Base-by-base conservation (phyloP, 2,113 vertebrate species). In the Daboia siamensis region DNA sequence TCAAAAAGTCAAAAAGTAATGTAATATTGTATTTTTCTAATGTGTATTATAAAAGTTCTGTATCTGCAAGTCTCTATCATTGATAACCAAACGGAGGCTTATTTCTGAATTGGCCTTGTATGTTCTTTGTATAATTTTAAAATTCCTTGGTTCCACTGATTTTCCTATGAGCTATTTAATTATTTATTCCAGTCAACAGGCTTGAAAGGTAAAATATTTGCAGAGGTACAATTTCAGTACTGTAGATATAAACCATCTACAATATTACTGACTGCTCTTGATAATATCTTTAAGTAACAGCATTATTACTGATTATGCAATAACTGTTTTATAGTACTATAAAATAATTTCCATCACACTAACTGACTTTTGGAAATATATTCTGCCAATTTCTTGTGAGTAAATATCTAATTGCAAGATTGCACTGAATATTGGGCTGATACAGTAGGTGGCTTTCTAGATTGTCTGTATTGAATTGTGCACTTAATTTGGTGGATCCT, bases 211-310 rank as follows among this genome's bases (percentile, higher is more conserved):
- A 91, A 93, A 87, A 26, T 57, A 54, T 87, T 84, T 93, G 93
- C 92, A 59, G 54, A 90, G 88, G 9, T n/a, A n/a, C 52, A 92
- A 48, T 51, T 86, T 17, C 87, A 93, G 91, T 3, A 23, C 85
- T 93, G 92, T 3, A 94, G 10, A 7, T 39, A 89, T 55, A 74
- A 94, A 87, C 93, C 91, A 92, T 93, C 90, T 55, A 93, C 89
- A 15, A 57, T 89, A 33, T 90, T 54, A 92, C 6, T 86, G 9
- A 55, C 26, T 91, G 69, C 46, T 90, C 10, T 89, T 84, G 57
- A 89, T 15, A 61, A 0, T 92, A 23, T 1, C 21, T 92, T 90
- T 93, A 92, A 93, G 89, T 90, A 86, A 10, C 93, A 20, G 86
- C 89, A 86, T 74, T 93, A 93, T 4, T 93, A n/a, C 24, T 1